A percentile compares a stretch with the other conserved stretches of the same genome.
Evolutionary conservation across 2,113 vertebrate genomes (phyloP).

Genomic region (Chinchilla lanigera): DNA sequence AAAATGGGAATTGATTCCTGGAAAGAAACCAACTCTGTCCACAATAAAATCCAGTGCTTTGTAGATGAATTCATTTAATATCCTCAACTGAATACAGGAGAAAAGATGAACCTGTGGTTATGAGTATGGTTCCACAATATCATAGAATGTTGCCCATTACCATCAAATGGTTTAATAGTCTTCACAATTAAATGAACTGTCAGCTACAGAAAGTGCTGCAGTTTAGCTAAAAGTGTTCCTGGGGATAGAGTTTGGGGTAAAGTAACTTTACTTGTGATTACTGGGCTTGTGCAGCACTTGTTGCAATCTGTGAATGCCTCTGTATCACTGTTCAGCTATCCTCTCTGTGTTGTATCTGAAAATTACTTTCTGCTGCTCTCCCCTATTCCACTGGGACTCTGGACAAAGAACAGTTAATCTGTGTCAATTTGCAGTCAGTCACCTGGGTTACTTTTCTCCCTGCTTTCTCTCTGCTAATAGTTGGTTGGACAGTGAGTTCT

Average conservation of each 20-base stretch:
- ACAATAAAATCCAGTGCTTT: slow-evolving; percentile 70
- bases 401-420: slow-evolving; percentile 66
- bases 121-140: slow-evolving; percentile 59
- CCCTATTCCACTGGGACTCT: slow-evolving; percentile 11
- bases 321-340: slow-evolving; percentile 49
- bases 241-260: slow-evolving; percentile 50
- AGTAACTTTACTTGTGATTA: slow-evolving; percentile 65
- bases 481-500: slow-evolving; percentile 44
- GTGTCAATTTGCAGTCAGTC: slow-evolving; percentile 67
- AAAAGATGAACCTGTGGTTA: slow-evolving; percentile 75
- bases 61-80: slow-evolving; percentile 81
- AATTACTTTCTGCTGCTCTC: slow-evolving; percentile 76
- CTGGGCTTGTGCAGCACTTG: slow-evolving; percentile 65
- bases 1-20: slow-evolving; percentile 75
- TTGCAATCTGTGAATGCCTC: slow-evolving; percentile 75
- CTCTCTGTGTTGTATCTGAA: slow-evolving; percentile 79
- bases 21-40: slow-evolving; percentile 69
- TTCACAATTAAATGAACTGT: slow-evolving; percentile 74
- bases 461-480: slow-evolving; percentile 44
- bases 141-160: slow-evolving; percentile 54
- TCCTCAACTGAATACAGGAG: slow-evolving; percentile 69
- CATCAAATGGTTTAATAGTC: slow-evolving; percentile 59
- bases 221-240: slow-evolving; percentile 57
- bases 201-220: neutral
- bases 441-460: slow-evolving; percentile 57